Base-by-base conservation (phyloP, 2,888 invertebrate species). In the Automeris io region DNA sequence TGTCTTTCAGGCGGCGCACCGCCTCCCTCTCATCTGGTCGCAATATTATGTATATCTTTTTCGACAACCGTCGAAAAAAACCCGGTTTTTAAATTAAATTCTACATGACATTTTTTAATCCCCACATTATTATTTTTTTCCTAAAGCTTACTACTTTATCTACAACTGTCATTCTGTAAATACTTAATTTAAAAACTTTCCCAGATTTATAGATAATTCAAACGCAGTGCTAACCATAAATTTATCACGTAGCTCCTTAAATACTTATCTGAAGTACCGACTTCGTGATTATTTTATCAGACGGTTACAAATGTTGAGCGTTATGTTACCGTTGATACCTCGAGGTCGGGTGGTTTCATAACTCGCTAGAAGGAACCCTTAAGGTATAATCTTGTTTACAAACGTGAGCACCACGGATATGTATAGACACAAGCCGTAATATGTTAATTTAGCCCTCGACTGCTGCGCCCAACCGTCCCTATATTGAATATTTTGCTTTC, bases 401-500 rank as follows among this genome's bases (percentile, higher is more conserved):
- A 61, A 69, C 63, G 59, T 49, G 47, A 51, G 38, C 43, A 39
- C 51, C 51, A 48, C 55, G 59, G 58, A 60, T 59, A 46, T 50
- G 58, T 50, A 61, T 58, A 61, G 51, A 64, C 61, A 58, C 54
- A 57, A 61, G 52, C 64, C 56, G 59, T 70, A 70, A 72, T 74
- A 74, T 74, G 72, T 64, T 75, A 74, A 75, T 75, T 73, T 60
- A 46, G 51, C 46, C 60, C 58, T 54, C 63, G 49, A 65, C 65
- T 62, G 66, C 59, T 53, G 59, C 56, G 54, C 56, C 51, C 42
- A 57, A 48, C 58, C 64, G 54, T 48, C 64, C 66, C 53, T 57
- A 68, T 72, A 74, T 74, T 73, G 71, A 71, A 74, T 72, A 73
- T 73, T 71, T 73, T 70, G 58, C 61, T 61, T 63, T 55, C 58